Evolutionary conservation across 1,140 invertebrate genomes (phyloP).

Genomic region (Tribolium madens): DNA sequence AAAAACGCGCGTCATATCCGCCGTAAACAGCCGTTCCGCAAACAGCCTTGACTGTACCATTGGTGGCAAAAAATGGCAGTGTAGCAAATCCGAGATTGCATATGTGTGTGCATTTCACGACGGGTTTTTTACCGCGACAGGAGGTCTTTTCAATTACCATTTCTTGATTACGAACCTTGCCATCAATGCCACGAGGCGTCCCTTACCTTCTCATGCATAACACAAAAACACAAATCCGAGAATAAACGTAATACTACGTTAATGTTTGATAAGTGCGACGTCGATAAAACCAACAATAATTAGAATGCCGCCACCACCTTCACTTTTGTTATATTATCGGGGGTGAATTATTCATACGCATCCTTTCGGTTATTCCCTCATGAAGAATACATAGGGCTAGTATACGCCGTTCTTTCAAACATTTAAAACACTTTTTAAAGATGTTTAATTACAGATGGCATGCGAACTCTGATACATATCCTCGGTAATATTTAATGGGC

Average conservation of each 20-base stretch:
- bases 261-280: constrained; percentile 26
- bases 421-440: constrained; percentile 40
- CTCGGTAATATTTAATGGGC: constrained; percentile 23
- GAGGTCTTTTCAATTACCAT: constrained; percentile 27
- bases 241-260: constrained; percentile 18
- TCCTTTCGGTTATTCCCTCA: constrained; percentile 42
- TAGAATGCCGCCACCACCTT: constrained; percentile 8
- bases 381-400: constrained; percentile 32
- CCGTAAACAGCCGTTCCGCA: constrained; percentile 12
- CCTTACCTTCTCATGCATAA: background rate
- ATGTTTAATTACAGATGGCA: constrained; percentile 44
- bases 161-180: constrained; percentile 18
- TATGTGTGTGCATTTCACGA: constrained; percentile 29
- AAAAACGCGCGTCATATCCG: constrained; percentile 33
- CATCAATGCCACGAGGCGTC: constrained; percentile 10
- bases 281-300: constrained; percentile 25
- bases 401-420: constrained; percentile 33
- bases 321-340: constrained; percentile 32
- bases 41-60: constrained; percentile 8
- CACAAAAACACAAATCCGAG: constrained; percentile 18
- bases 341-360: constrained; percentile 37
- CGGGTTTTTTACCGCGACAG: background rate
- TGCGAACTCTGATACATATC: constrained; percentile 30
- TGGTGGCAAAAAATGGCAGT: background rate
- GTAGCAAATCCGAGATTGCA: constrained; percentile 26